phyloP scores from a whole-genome alignment of 2,113 vertebrate species.

The Bothrops jararaca region DNA sequence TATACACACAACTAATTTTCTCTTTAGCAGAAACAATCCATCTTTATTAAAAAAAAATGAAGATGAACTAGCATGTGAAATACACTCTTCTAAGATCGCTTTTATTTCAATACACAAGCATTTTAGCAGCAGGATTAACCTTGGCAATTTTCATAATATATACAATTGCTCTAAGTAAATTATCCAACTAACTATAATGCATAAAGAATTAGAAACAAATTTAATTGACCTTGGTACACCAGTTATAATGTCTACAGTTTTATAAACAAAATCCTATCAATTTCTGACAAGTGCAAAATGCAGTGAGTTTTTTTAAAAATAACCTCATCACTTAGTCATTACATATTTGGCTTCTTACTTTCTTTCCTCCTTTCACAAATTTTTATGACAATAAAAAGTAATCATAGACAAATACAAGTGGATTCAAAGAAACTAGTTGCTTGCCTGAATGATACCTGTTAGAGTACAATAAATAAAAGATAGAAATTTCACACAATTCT shows the following conservation, averaged over 20 bases:
- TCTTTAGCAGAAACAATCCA: constrained; percentile 29
- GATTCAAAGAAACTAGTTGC: constrained; percentile 41
- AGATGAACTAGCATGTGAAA: constrained; percentile 57
- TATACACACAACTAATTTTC: constrained; percentile 16
- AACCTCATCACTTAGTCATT: constrained; percentile 18
- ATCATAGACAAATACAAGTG: constrained; percentile 51
- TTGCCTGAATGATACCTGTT: constrained; percentile 27
- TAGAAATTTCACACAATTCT: constrained; percentile 32
- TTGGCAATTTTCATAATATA: constrained; percentile 41
- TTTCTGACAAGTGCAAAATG: constrained; percentile 49
- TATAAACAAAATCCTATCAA: constrained; percentile 61
- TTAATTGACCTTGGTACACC: constrained; percentile 42
- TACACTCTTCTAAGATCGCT: constrained; percentile 49
- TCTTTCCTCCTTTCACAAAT: constrained; percentile 22
- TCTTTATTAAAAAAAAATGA: constrained; percentile 52
- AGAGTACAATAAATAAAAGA: constrained; percentile 45
- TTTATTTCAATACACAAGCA: constrained; percentile 60
- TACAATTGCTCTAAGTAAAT: constrained; percentile 63
- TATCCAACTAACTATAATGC: constrained; percentile 53
- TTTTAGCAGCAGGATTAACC: constrained; percentile 51
- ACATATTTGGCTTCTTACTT: constrained; percentile 43
- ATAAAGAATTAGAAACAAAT: constrained; percentile 59
- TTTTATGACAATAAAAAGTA: constrained; percentile 53
- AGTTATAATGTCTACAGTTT: constrained; percentile 51
- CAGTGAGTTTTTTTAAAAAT: constrained; percentile 39